These are phyloP conservation scores for Atta colombica DNA, from an alignment of 1,140 invertebrate genomes.

Conservation along the genomic window DNA sequence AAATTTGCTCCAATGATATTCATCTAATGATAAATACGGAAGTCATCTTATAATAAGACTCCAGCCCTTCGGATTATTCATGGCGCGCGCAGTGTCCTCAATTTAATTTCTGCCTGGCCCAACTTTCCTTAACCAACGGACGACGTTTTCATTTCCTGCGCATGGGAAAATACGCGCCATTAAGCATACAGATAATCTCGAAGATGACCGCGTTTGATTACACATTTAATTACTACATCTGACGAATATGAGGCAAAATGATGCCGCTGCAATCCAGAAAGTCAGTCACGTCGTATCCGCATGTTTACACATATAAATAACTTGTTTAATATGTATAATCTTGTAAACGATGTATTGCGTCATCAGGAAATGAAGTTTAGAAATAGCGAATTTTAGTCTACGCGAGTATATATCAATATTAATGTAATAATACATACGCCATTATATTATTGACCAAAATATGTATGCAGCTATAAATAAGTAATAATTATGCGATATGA, in stretches of 20 bases:
- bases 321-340: conserved; percentile 10
- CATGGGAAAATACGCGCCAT: conserved; percentile 22
- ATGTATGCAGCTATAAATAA: conserved; percentile 1
- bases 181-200: conserved; percentile 29
- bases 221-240: conserved; percentile 33
- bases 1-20: conserved; percentile 29
- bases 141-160: conserved; percentile 38
- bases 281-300: not conserved
- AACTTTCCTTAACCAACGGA: conserved; percentile 13
- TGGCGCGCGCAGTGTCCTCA: not conserved
- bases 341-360: conserved; percentile 1
- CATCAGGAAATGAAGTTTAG: conserved; percentile 3
- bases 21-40: conserved; percentile 37
- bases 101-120: conserved; percentile 12
- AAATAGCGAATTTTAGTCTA: conserved; percentile 17
- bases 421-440: not conserved
- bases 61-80: not conserved
- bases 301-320: not conserved
- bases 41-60: conserved; percentile 29
- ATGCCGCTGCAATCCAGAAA: conserved; percentile 15
- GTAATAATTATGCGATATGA: conserved; percentile 16
- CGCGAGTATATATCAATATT: not conserved
- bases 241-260: conserved; percentile 36
- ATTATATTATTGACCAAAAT: conserved; percentile 1
- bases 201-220: conserved; percentile 47